A percentile compares a stretch with the other conserved stretches of the same genome.
phyloP scores from a whole-genome alignment of 2,797 vertebrate genomes.

The Chaetodon trifasciatus region DNA sequence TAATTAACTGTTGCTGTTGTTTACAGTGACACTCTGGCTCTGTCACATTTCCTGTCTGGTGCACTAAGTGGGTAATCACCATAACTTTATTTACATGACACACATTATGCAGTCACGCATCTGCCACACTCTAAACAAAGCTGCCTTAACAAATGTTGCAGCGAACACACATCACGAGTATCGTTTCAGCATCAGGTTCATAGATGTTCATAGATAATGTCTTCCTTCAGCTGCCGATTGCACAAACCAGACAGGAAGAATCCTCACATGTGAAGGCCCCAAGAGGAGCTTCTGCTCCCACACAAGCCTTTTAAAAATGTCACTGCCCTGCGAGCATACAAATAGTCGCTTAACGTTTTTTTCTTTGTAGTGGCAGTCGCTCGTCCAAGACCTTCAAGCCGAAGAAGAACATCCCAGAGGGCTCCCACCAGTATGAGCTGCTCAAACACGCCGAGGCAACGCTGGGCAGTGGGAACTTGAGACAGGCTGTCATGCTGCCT shows the following conservation, averaged over 20 bases:
- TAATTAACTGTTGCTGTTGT: slow-evolving; percentile 20
- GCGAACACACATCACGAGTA: not conserved
- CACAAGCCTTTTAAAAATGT: not conserved
- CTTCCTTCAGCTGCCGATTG: slow-evolving; percentile 8
- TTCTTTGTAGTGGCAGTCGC: slow-evolving; percentile 88
- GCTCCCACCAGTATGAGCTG: slow-evolving; percentile 96
- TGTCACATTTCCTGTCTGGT: slow-evolving; percentile 51
- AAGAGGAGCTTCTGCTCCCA: not conserved
- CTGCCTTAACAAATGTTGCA: not conserved
- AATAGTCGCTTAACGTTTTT: slow-evolving; percentile 13
- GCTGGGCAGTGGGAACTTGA: slow-evolving; percentile 94
- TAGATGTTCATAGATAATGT: not conserved
- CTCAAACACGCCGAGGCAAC: slow-evolving; percentile 97
- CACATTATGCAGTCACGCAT: not conserved
- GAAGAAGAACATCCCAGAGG: slow-evolving; percentile 97
- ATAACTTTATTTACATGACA: slow-evolving; percentile 1
- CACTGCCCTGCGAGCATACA: not conserved
- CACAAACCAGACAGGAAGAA: slow-evolving; percentile 22
- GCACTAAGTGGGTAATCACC: not conserved
- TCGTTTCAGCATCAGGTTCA: not conserved
- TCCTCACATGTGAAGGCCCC: slow-evolving; percentile 18
- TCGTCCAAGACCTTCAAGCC: slow-evolving; percentile 98
- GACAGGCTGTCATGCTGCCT: slow-evolving; percentile 96
- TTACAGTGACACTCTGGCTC: slow-evolving; percentile 24
- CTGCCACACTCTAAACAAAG: not conserved